Conservation (phyloP, 2,797 vertebrate genomes). For the Pygocentrus nattereri region DNA sequence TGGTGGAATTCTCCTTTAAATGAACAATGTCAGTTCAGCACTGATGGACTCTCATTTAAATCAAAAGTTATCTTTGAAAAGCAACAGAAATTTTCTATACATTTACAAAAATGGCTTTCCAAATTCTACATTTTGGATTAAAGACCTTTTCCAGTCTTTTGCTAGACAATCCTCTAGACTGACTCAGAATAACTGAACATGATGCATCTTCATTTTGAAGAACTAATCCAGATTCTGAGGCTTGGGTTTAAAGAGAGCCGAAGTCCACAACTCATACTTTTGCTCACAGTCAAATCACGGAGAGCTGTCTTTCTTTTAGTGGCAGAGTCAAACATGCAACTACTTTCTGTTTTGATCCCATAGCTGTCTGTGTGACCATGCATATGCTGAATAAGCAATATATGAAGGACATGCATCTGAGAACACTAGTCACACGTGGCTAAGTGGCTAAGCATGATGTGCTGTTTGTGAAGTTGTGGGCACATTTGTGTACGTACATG, state of each 20-base stretch:
- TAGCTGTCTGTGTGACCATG: neutral
- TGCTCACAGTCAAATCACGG: neutral
- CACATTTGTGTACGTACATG: too few species aligned
- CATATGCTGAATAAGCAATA: neutral
- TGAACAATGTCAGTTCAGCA: too few species aligned
- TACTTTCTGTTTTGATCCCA: conserved; percentile 2
- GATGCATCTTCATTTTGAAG: too few species aligned
- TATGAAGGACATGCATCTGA: neutral
- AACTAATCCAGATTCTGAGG: neutral
- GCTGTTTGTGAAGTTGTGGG: neutral
- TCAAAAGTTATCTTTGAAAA: too few species aligned
- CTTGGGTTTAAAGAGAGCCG: neutral
- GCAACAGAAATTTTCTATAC: too few species aligned
- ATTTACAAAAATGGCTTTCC: too few species aligned
- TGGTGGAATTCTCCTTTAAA: too few species aligned
- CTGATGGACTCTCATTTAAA: too few species aligned
- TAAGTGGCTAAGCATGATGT: neutral
- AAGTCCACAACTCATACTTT: neutral
- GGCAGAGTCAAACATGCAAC: neutral
- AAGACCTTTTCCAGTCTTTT: too few species aligned
- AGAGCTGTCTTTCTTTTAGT: neutral
- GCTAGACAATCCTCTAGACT: too few species aligned
- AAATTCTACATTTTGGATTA: too few species aligned
- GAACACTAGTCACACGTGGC: neutral
- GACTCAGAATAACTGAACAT: too few species aligned